Evolutionary conservation across 2,888 invertebrate genomes (phyloP), one percentile per base, ranked within the genome.

Genomic region (Xestobium rufovillosum): DNA sequence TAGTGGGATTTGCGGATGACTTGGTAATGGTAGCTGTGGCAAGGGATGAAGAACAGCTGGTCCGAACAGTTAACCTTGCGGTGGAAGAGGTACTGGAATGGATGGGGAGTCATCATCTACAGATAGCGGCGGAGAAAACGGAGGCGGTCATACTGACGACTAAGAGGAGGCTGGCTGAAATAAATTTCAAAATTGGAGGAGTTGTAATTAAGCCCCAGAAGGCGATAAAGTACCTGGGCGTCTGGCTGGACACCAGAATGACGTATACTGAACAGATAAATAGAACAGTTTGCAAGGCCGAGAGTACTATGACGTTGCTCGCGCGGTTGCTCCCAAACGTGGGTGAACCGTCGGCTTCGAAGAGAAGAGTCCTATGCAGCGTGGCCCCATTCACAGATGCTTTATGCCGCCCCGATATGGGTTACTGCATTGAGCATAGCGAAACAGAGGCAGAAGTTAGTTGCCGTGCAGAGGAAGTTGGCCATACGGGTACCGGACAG

Each of bases 91-190:
- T 41, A 9, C 27, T 13, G 4, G 16, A 15, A 3, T 46, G 45
- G 43, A 11, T 47, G 15, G 9, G 10, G 2, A 6, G 14, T 4
- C 28, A 29, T 4, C 9, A 15, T 6, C 33, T 46, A 3, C 3
- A 39, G 13, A 25, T 40, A 14, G 45, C 41, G 3, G 35, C 38
- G 3, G 35, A 37, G 16, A 46, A 47, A 31, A 43, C 45, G 3
- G 42, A 46, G 27, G 37, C 41, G 2, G 35, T 40, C 2, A 17
- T 38, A 3, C 32, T 47, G 3, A 29, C 30, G 26, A 34, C 8
- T 8, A 38, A 17, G 26, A 26, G 36, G n/a, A 43, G 34, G 14
- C 23, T 37, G 23, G 26, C 30, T 13, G 26, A 12, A 6, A 27
- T 35, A 13, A n/a, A 10, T 8, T 39, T 43, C 12, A 3, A 23